Conservation (phyloP, 2,113 vertebrate genomes). For the Pionites leucogaster region DNA sequence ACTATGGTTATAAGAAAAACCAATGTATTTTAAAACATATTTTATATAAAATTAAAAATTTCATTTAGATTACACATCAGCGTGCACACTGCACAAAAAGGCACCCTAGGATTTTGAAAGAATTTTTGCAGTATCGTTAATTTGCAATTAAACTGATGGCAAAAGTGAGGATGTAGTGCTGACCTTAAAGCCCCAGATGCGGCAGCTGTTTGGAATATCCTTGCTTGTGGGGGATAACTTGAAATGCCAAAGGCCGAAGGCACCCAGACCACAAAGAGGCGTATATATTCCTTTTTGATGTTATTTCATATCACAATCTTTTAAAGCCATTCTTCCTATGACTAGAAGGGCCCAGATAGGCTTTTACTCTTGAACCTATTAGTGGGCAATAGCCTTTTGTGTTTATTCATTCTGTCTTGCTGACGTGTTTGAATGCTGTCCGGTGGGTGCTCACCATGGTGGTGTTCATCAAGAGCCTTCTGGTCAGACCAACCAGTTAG, state of each 20-base stretch:
- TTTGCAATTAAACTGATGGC: background rate
- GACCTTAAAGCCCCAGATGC: background rate
- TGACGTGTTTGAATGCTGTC: background rate
- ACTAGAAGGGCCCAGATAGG: background rate
- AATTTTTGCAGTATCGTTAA: background rate
- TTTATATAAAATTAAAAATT: background rate
- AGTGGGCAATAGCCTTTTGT: background rate
- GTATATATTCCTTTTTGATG: background rate
- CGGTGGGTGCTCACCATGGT: fast-evolving
- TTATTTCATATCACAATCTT: background rate
- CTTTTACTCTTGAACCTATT: background rate
- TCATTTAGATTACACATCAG: background rate
- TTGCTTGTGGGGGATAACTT: fast-evolving
- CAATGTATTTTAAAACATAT: background rate
- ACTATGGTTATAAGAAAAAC: background rate
- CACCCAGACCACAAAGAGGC: background rate
- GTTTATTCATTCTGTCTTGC: background rate
- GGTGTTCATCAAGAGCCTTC: fast-evolving
- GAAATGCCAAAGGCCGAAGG: background rate
- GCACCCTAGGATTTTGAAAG: background rate
- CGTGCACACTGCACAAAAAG: background rate
- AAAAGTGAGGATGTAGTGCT: background rate
- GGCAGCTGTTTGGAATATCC: background rate
- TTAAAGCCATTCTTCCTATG: background rate
- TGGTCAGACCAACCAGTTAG: background rate